These are phyloP conservation scores for Spicauda simplicius DNA, from an alignment of 2,888 invertebrate genomes.

Conservation along the genomic window DNA sequence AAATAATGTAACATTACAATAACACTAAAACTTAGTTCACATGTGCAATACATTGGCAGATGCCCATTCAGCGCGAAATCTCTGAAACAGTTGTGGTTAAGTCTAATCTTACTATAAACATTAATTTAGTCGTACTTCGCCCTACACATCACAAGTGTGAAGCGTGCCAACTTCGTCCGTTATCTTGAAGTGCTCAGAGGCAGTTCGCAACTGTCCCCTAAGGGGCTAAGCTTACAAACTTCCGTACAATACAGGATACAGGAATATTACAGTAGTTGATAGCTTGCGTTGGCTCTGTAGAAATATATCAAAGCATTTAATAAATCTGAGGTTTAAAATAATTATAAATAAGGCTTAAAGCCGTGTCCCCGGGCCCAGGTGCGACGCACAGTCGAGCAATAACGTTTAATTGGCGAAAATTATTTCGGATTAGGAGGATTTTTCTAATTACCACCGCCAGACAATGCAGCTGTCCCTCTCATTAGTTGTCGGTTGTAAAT, in stretches of 20 bases:
- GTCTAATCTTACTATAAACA: too few relatives aligned
- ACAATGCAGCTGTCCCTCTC: slow-evolving; percentile 32
- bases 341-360: slow-evolving; percentile 34
- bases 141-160: not conserved
- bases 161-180: not conserved
- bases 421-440: slow-evolving; percentile 69
- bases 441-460: slow-evolving; percentile 66
- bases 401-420: slow-evolving; percentile 75
- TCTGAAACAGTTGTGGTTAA: too few relatives aligned
- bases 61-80: too few relatives aligned
- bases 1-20: too few relatives aligned
- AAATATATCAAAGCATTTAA: not conserved
- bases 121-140: not conserved
- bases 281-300: too few relatives aligned
- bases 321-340: slow-evolving; percentile 20
- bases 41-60: too few relatives aligned
- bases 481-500: slow-evolving; percentile 22
- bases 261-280: not conserved
- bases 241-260: not conserved
- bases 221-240: not conserved
- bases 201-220: slow-evolving; percentile 16
- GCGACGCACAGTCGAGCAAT: slow-evolving; percentile 53
- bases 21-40: too few relatives aligned
- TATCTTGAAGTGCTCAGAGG: slow-evolving; percentile 3
- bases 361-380: slow-evolving; percentile 60